Base-by-base conservation (phyloP, 92 coral and sea anemone genomes). In the Epizoanthus ramosus region DNA sequence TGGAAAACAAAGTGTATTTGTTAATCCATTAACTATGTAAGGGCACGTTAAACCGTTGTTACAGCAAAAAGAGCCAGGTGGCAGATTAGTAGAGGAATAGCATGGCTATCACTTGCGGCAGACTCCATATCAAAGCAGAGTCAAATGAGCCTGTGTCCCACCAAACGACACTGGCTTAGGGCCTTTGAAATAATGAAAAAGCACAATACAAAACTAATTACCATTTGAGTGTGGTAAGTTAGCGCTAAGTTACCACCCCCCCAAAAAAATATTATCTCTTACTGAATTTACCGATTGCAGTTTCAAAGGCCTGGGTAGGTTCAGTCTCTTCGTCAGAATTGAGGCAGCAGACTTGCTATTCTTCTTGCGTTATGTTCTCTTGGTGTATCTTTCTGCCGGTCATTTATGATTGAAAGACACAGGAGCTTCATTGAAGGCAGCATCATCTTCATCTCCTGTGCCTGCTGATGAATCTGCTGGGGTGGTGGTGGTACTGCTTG, bases 11-110 rank as follows among this genome's bases (percentile, higher is more conserved):
- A 80, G 77, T 67, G 74, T 80, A 80, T 15, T 80, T 47, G 85
- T 67, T 80, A 80, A 24, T 68, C 85, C 85, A 80, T 80, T 80
- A 80, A 54, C 52, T 6, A 80, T 80, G 77, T 80, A 80, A 54
- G 85, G 85, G 65, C 85, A 80, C 17, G 85, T 80, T 8, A 8
- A 3, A 43, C 79, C 50, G 19, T 73, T 50, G 22, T 73, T 73
- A 23, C 39, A 73, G 21, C 63, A 0, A 39, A 50, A 50, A n/a
- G 79, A 68, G 21, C 73, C 73, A 1, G 53, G 53, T 68, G 73
- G 73, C 43, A 39, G 43, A 39, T 39, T 39, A 39, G 5, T 5
- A 39, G 43, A 39, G 43, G 43, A n/a, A n/a, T n/a, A n/a, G n/a
- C n/a, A n/a, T n/a, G n/a, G n/a, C n/a, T n/a, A n/a, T n/a, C n/a